These are phyloP conservation scores for Apodemia hepburni DNA, from an alignment of 2,888 invertebrate genomes.

Conservation along the genomic window DNA sequence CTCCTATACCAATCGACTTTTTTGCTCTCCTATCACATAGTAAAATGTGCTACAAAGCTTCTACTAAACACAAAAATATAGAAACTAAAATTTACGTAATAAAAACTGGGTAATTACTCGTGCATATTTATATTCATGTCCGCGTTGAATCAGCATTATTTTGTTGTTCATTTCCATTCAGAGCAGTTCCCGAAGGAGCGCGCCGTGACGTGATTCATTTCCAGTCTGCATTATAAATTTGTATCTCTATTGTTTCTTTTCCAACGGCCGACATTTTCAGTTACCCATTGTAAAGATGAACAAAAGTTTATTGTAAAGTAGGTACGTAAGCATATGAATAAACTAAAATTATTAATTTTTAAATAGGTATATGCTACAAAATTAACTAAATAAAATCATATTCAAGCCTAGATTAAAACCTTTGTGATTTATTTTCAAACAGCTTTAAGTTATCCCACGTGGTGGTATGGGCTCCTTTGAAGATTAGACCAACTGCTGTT, in stretches of 20 bases:
- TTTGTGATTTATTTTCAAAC: too few species aligned
- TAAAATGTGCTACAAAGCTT: neutral
- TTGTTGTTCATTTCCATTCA: slow-evolving; percentile 72
- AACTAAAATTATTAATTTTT: neutral
- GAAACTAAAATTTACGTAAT: slow-evolving; percentile 9
- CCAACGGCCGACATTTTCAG: slow-evolving; percentile 58
- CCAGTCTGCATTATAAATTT: slow-evolving; percentile 74
- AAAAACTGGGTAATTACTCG: slow-evolving; percentile 23
- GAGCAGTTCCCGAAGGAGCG: slow-evolving; percentile 52
- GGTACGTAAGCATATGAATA: slow-evolving; percentile 19
- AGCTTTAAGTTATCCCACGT: too few species aligned
- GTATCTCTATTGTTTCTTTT: slow-evolving; percentile 69
- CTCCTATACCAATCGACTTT: too few species aligned
- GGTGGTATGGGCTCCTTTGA: too few species aligned
- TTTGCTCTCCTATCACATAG: too few species aligned
- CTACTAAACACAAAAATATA: neutral
- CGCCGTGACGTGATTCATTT: slow-evolving; percentile 69
- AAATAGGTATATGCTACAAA: too few species aligned
- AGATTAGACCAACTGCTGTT: too few species aligned
- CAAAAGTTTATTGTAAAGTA: slow-evolving; percentile 50
- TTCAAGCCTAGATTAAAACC: too few species aligned
- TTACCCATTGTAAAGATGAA: slow-evolving; percentile 64
- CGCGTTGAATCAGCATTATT: slow-evolving; percentile 33
- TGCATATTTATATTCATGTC: slow-evolving; percentile 37
- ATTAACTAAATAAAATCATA: too few species aligned